Evolutionary conservation across 2,797 vertebrate species (phyloP).

Genomic region (Epinephelus coioides): DNA sequence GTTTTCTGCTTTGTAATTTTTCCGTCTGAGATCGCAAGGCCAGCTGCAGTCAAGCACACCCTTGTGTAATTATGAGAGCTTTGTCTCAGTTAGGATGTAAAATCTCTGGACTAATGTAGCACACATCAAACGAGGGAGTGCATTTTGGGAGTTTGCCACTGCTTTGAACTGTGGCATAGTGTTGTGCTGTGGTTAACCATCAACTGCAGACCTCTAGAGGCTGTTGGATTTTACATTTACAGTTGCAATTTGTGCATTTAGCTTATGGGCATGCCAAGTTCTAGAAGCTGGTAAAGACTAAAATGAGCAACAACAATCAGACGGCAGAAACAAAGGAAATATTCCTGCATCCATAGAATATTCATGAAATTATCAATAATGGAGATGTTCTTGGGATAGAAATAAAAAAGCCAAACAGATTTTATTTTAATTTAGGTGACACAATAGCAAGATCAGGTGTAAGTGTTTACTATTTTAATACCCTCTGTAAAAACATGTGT

Average conservation of each 20-base stretch:
- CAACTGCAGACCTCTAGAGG: not conserved
- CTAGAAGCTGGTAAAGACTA: conserved; percentile 3
- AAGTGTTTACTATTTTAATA: conserved; percentile 30
- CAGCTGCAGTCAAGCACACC: conserved; percentile 22
- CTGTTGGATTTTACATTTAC: conserved; percentile 17
- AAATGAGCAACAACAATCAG: conserved; percentile 9
- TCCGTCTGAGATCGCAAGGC: conserved; percentile 13
- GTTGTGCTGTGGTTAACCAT: not conserved
- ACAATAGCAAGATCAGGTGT: conserved; percentile 34
- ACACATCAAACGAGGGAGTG: not conserved
- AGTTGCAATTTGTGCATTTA: not conserved
- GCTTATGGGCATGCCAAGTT: conserved; percentile 4
- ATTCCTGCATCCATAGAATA: conserved; percentile 45
- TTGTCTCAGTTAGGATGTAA: conserved; percentile 47
- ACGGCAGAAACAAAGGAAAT: conserved; percentile 22
- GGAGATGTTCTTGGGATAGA: conserved; percentile 27
- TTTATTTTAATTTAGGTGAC: conserved; percentile 1
- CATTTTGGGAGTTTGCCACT: not conserved
- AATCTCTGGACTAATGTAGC: conserved; percentile 18
- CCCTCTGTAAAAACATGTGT: not conserved
- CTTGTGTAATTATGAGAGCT: conserved; percentile 15
- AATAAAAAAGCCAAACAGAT: conserved; percentile 35
- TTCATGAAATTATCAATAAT: conserved; percentile 71
- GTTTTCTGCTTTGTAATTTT: conserved; percentile 6
- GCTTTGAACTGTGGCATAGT: not conserved